Percentiles rank a stretch among this genome's conserved stretches.
phyloP scores from a whole-genome alignment of 1,140 invertebrate species.

The Hylyphantes graminicola region DNA sequence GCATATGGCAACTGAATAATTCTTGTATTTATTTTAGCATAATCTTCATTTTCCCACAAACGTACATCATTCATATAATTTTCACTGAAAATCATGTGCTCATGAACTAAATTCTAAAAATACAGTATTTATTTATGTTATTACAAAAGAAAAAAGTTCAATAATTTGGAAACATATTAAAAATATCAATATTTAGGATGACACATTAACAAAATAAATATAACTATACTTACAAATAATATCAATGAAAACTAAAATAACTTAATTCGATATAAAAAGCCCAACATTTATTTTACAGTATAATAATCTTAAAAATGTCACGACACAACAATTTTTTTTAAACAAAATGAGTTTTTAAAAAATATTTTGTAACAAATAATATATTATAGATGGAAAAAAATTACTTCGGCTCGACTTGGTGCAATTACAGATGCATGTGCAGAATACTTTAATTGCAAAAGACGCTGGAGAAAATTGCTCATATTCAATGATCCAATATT shows the following conservation, averaged over 20 bases:
- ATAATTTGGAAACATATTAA: too few relatives aligned
- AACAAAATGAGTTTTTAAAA: too few relatives aligned
- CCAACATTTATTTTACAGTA: too few relatives aligned
- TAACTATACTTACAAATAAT: too few relatives aligned
- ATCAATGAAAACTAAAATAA: too few relatives aligned
- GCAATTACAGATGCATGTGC: constrained; percentile 88
- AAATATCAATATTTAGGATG: too few relatives aligned
- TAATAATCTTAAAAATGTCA: too few relatives aligned
- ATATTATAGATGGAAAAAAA: background rate
- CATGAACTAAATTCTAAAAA: constrained; percentile 80
- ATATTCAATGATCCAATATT: constrained; percentile 90
- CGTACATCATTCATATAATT: constrained; percentile 83
- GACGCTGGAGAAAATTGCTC: constrained; percentile 84
- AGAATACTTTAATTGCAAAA: constrained; percentile 95
- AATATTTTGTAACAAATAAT: too few relatives aligned
- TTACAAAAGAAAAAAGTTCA: too few relatives aligned
- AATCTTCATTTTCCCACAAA: constrained; percentile 82
- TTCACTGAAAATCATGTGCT: constrained; percentile 80
- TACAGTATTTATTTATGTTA: background rate
- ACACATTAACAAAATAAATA: too few relatives aligned
- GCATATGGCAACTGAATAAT: constrained; percentile 62
- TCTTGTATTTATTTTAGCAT: constrained; percentile 84
- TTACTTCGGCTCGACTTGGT: constrained; percentile 83
- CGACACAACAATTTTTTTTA: too few relatives aligned
- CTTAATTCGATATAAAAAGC: too few relatives aligned